Evolutionary conservation across 2,888 invertebrate species (phyloP).

Genomic region (Philonicus albiceps): DNA sequence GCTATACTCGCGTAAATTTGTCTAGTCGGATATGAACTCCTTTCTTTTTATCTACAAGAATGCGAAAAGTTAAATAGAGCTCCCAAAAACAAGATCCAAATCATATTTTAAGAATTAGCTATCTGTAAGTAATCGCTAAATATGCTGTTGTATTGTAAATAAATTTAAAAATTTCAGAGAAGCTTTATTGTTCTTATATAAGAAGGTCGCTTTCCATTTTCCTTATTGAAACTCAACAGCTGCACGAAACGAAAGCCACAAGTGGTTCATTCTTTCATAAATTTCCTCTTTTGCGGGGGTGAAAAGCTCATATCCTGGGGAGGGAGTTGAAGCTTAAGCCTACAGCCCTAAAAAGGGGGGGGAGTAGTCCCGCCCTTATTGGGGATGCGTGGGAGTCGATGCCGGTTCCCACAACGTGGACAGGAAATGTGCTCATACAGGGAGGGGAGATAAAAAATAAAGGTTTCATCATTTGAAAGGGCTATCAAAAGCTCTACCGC

Average conservation of each 20-base stretch:
- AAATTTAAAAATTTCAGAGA: neutral
- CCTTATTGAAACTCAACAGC: neutral
- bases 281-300: neutral
- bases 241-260: neutral
- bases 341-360: neutral
- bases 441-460: neutral
- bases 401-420: slow-evolving; percentile 25
- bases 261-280: slow-evolving; percentile 8
- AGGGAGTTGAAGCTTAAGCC: neutral
- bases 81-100: neutral
- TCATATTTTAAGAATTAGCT: neutral
- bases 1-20: too few species aligned
- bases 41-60: neutral
- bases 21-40: too few species aligned
- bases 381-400: slow-evolving; percentile 32
- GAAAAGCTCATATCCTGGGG: neutral
- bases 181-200: neutral
- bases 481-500: neutral
- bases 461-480: neutral
- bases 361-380: slow-evolving; percentile 6
- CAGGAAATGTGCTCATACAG: slow-evolving; percentile 5
- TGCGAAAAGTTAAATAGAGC: neutral
- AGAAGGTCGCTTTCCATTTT: neutral
- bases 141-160: neutral
- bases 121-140: neutral